Base-by-base conservation (phyloP, 2,113 vertebrate genomes). In the Scartelaos histophorus region DNA sequence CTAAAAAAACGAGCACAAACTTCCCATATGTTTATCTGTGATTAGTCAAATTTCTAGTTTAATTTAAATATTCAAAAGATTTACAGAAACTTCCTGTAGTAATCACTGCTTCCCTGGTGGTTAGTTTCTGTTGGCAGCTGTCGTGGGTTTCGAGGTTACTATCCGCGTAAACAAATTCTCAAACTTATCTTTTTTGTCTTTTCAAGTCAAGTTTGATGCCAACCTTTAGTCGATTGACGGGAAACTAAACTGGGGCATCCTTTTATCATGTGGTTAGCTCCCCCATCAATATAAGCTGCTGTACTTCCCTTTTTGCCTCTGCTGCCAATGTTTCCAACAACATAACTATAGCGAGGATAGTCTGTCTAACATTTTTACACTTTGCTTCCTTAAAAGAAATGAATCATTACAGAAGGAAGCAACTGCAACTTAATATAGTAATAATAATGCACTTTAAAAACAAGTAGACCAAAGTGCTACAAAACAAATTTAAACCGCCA, bases 221-320 rank as follows among this genome's bases (percentile, higher is more conserved):
- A 83, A 5, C 70, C 60, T 85, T 43, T 0, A 67, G 46, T 62
- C 1, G 12, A 69, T 47, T 81, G 69, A 82, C 82, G 76, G 88
- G 89, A 91, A 90, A 35, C 82, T 74, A 47, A 90, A 89, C 58
- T 81, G 80, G 85, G 74, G 81, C 85, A 83, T 74, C 61, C 1
- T 81, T 24, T 43, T 54, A 35, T 90, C 89, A 88, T 88, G 88
- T 85, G 89, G 83, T 75, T 67, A 64, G 22, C 35, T 45, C 45
- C 61, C 7, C 43, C 34, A 78, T 74, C 49, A 87, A 88, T 90
- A 90, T 81, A 88, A 82, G 54, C 68, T 66, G 70, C 67, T 70
- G 1, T 35, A 87, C 86, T 85, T 89, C 82, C 82, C 71, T 74
- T 74, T 43, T 60, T 53, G n/a, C 29, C 34, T 69, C 45, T 71